These are phyloP conservation scores for Caenorhabditis afra DNA, from an alignment of 2,888 invertebrate species.

Conservation along the genomic window DNA sequence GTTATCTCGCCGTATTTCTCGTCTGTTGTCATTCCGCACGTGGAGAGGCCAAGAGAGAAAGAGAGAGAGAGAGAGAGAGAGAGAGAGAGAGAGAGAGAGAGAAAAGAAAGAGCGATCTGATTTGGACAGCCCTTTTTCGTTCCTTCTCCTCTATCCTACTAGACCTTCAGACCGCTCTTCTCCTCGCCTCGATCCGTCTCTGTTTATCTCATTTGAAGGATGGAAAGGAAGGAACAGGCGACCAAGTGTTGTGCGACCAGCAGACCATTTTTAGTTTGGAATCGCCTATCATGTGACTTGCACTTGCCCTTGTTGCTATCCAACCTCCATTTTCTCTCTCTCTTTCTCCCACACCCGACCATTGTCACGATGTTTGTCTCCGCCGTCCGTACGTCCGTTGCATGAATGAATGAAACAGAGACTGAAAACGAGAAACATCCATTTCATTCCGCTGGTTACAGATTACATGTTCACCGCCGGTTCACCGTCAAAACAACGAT, in stretches of 20 bases:
- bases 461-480: slow-evolving; percentile 37
- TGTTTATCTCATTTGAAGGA: slow-evolving; percentile 14
- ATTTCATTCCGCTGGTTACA: slow-evolving; percentile 26
- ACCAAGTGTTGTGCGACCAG: slow-evolving; percentile 8
- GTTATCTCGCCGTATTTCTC: slow-evolving; percentile 9
- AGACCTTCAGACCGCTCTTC: background rate
- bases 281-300: slow-evolving; percentile 39
- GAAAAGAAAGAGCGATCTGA: slow-evolving; percentile 22
- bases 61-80: slow-evolving; percentile 20
- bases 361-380: slow-evolving; percentile 30
- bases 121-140: slow-evolving; percentile 31
- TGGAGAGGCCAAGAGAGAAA: slow-evolving; percentile 27
- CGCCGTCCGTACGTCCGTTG: background rate
- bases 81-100: slow-evolving; percentile 14
- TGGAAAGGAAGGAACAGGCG: no score
- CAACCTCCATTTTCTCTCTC: background rate
- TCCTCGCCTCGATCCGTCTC: background rate
- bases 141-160: slow-evolving; percentile 23
- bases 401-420: slow-evolving; percentile 23
- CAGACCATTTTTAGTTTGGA: slow-evolving; percentile 35
- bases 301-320: slow-evolving; percentile 9
- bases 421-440: slow-evolving; percentile 8
- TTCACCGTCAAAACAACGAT: slow-evolving; percentile 43
- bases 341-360: slow-evolving; percentile 1
- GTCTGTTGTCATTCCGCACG: slow-evolving; percentile 53